phyloP scores from a whole-genome alignment of 2,888 invertebrate species.

The Smittia sp. region DNA sequence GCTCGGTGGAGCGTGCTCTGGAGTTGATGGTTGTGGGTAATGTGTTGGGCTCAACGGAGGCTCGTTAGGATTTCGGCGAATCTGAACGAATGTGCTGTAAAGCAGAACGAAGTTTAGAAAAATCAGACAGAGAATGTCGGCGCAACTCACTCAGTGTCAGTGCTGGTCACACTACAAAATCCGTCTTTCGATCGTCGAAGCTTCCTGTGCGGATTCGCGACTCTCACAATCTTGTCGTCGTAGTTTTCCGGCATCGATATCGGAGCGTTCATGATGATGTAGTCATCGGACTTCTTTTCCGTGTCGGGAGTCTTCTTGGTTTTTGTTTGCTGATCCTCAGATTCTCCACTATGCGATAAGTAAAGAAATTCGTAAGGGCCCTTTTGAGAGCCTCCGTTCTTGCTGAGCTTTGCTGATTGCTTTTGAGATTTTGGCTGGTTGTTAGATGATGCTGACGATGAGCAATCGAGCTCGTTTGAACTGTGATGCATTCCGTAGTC shows the following conservation, averaged over 20 bases:
- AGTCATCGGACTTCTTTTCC: constrained; percentile 18
- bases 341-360: constrained; percentile 31
- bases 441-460: constrained; percentile 30
- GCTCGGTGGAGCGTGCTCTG: constrained; percentile 90
- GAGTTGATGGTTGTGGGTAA: constrained; percentile 88
- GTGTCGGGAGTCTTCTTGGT: background rate
- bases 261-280: constrained; percentile 38
- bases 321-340: background rate
- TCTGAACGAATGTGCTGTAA: constrained; percentile 30
- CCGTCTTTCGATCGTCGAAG: constrained; percentile 31
- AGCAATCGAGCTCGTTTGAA: constrained; percentile 36
- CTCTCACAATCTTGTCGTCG: constrained; percentile 30
- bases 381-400: background rate
- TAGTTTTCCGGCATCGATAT: constrained; percentile 33
- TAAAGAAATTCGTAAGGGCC: constrained; percentile 35
- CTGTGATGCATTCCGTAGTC: constrained; percentile 26
- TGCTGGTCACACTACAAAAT: background rate
- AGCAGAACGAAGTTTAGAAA: too few species aligned
- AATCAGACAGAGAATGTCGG: too few species aligned
- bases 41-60: constrained; percentile 83
- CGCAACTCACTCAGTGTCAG: constrained; percentile 28
- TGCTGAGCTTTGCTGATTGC: background rate
- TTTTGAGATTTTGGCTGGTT: background rate
- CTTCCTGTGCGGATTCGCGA: constrained; percentile 39
- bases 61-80: constrained; percentile 44